Evolutionary conservation across 2,888 invertebrate species (phyloP).

Genomic region (Sisyra nigra): DNA sequence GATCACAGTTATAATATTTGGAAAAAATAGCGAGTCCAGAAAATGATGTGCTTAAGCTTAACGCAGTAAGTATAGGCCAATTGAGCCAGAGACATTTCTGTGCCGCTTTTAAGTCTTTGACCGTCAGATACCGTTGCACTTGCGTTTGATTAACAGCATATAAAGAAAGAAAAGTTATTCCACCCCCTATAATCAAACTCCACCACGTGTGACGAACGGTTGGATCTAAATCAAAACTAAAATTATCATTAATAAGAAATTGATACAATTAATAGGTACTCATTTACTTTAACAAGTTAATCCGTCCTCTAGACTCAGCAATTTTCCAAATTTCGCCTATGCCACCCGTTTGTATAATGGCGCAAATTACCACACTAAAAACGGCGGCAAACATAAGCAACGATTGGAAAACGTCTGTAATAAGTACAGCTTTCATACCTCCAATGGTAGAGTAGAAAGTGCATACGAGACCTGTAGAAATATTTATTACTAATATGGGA

Average conservation of each 20-base stretch:
- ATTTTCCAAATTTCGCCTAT: constrained; percentile 51
- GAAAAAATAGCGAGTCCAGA: constrained; percentile 71
- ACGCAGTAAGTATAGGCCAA: constrained; percentile 57
- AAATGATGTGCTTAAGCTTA: constrained; percentile 55
- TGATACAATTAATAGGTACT: background rate
- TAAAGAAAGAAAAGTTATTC: constrained; percentile 60
- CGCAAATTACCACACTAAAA: constrained; percentile 60
- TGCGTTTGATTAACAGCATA: constrained; percentile 84
- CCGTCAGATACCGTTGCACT: constrained; percentile 55
- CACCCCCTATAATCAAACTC: constrained; percentile 64
- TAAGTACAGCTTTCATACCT: constrained; percentile 80
- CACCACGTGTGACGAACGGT: constrained; percentile 74
- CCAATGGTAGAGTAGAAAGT: constrained; percentile 79
- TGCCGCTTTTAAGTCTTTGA: constrained; percentile 50
- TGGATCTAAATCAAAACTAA: constrained; percentile 60
- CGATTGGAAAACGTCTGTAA: constrained; percentile 77
- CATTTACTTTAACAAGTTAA: constrained; percentile 50
- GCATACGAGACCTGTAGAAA: constrained; percentile 44
- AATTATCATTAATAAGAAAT: constrained; percentile 12
- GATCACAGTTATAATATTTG: constrained; percentile 70
- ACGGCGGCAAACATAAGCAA: constrained; percentile 73
- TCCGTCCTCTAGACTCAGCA: constrained; percentile 49
- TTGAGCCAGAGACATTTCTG: constrained; percentile 63
- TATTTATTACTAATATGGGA: background rate
- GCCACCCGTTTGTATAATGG: constrained; percentile 51